Conservation (phyloP, 2,113 vertebrate species). For the Pongo pygmaeus region DNA sequence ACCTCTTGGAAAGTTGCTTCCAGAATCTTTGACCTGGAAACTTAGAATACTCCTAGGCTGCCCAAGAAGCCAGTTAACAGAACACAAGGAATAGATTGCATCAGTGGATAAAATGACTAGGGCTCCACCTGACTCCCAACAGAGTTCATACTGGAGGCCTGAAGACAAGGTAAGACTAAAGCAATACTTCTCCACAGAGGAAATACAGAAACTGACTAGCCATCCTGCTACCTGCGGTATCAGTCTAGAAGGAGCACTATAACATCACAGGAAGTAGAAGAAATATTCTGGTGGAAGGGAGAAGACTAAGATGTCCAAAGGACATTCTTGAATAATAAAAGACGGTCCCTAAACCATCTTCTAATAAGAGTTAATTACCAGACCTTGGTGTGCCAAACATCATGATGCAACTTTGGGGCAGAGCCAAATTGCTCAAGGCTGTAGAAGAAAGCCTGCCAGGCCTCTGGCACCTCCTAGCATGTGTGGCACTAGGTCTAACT, state of each 20-base stretch:
- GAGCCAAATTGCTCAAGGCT: constrained; percentile 21
- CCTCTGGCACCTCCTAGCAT: not conserved
- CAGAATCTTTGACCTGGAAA: constrained; percentile 10
- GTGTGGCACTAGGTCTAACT: not conserved
- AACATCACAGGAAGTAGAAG: not conserved
- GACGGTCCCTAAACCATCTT: not conserved
- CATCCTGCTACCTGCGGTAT: not conserved
- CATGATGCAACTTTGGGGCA: not conserved
- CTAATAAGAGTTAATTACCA: not conserved
- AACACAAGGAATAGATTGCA: not conserved
- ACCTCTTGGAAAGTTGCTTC: not conserved
- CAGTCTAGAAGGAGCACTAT: not conserved
- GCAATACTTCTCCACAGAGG: not conserved
- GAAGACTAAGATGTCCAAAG: not conserved
- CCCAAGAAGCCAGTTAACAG: not conserved
- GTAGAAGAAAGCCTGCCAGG: not conserved
- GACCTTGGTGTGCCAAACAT: not conserved
- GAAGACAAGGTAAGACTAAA: not conserved
- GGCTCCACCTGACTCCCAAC: not conserved
- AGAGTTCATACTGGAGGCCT: not conserved
- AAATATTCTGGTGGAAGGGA: not conserved
- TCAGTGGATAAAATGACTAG: not conserved
- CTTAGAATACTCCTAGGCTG: not conserved
- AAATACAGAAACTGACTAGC: not conserved
- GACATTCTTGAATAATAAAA: constrained; percentile 27